A percentile compares a stretch with the other conserved stretches of the same genome.
Evolutionary conservation across 2,797 vertebrate species (phyloP).

Genomic region (Scleropages formosus): DNA sequence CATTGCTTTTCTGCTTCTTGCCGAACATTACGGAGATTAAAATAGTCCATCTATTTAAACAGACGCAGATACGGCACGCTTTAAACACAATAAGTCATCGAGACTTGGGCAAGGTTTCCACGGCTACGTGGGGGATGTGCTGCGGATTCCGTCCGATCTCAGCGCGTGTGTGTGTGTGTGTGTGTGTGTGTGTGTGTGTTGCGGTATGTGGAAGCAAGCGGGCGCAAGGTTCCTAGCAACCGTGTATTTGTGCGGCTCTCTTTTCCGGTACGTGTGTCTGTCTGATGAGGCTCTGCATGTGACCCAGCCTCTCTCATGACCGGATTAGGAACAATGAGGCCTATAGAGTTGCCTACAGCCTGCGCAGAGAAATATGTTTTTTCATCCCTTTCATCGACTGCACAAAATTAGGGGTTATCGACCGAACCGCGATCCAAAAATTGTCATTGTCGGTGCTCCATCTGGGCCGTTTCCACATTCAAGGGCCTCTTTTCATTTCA

Average conservation of each 20-base stretch:
- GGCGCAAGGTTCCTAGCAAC: not conserved
- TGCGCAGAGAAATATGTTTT: constrained; percentile 38
- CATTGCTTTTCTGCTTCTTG: constrained; percentile 9
- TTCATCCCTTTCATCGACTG: constrained; percentile 23
- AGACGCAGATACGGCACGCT: constrained; percentile 9
- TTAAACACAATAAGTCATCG: not conserved
- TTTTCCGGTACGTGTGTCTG: not conserved
- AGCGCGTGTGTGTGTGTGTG: not conserved
- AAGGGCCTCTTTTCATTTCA: not conserved
- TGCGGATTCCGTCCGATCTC: no score
- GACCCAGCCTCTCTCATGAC: constrained; percentile 46
- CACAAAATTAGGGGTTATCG: constrained; percentile 19
- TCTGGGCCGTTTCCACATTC: not conserved
- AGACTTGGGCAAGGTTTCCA: not conserved
- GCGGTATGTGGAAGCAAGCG: no score
- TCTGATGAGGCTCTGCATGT: constrained; percentile 39
- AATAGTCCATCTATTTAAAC: not conserved
- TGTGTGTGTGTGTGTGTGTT: no score
- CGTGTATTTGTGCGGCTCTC: not conserved
- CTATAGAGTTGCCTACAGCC: constrained; percentile 35
- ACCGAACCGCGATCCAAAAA: not conserved
- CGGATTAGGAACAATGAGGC: constrained; percentile 49
- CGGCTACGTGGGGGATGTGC: not conserved
- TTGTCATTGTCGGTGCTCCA: not conserved
- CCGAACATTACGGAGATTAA: not conserved